Evolutionary conservation across 2,888 invertebrate genomes (phyloP).

Genomic region (Alitta virens): DNA sequence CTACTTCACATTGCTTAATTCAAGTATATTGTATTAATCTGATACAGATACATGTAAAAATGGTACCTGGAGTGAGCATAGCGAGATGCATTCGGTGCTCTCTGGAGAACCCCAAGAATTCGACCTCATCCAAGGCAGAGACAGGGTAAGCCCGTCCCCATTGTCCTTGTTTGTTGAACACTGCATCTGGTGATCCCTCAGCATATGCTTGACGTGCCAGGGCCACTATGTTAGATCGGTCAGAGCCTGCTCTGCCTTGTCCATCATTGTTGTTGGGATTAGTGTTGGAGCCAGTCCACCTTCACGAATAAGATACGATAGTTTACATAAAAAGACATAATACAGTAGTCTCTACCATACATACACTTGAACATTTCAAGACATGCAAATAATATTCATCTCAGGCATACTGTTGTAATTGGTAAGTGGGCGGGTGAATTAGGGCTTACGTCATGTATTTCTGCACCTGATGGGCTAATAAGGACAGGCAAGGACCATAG

Average conservation of each 20-base stretch:
- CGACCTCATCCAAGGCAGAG: conserved; percentile 27
- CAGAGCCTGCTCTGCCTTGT: conserved; percentile 50
- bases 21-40: background rate
- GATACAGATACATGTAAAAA: background rate
- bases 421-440: no score
- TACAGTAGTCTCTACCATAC: no score
- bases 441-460: no score
- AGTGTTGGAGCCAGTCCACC: conserved; percentile 57
- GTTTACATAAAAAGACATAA: no score
- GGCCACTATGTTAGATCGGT: conserved; percentile 53
- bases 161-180: conserved; percentile 38
- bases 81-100: conserved; percentile 42
- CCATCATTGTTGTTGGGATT: conserved; percentile 54
- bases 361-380: no score
- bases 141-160: conserved; percentile 52
- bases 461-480: no score
- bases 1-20: no score
- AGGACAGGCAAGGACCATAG: no score
- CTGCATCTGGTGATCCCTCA: conserved; percentile 32
- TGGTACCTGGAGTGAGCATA: conserved; percentile 40
- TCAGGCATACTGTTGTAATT: no score
- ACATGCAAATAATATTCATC: no score
- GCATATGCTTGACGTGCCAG: conserved; percentile 38
- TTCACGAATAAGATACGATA: conserved; percentile 21
- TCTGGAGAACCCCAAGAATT: conserved; percentile 42